Percentiles rank a stretch among this genome's conserved stretches.
These are phyloP conservation scores for Pantherophis guttatus DNA, from an alignment of 2,113 vertebrate species.

Conservation along the genomic window DNA sequence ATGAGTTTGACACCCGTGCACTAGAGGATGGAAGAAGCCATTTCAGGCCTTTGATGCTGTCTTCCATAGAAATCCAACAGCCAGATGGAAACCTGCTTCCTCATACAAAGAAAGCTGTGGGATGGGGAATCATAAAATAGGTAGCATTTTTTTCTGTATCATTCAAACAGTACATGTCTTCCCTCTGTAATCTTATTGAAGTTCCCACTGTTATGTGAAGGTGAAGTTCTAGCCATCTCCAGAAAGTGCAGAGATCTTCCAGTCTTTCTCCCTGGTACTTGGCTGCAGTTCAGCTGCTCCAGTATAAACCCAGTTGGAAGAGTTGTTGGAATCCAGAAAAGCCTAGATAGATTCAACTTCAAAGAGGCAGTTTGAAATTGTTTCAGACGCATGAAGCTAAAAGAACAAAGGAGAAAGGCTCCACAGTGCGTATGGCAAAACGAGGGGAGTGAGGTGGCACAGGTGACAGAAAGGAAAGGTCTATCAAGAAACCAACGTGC, in stretches of 20 bases:
- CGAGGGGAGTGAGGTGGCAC: neutral
- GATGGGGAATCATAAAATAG: neutral
- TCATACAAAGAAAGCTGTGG: neutral
- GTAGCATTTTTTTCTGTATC: neutral
- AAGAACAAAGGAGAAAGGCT: neutral
- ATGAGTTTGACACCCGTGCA: neutral
- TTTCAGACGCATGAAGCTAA: neutral
- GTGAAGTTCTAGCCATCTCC: neutral
- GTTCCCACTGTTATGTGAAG: neutral
- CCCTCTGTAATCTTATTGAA: neutral
- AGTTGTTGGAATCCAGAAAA: neutral
- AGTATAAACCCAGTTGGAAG: neutral
- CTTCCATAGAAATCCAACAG: neutral
- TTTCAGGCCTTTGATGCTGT: neutral
- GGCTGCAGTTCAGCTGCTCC: neutral
- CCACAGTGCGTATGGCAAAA: neutral
- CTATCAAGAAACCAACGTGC: neutral
- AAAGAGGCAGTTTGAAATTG: neutral
- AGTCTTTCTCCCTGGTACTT: neutral
- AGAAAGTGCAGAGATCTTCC: neutral
- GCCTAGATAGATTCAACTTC: neutral
- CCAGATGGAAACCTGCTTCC: neutral
- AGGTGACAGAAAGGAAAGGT: neutral
- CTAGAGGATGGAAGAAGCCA: neutral
- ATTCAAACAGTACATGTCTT: neutral